Base-by-base conservation (phyloP, 2,888 invertebrate genomes). In the Torymus auratus region DNA sequence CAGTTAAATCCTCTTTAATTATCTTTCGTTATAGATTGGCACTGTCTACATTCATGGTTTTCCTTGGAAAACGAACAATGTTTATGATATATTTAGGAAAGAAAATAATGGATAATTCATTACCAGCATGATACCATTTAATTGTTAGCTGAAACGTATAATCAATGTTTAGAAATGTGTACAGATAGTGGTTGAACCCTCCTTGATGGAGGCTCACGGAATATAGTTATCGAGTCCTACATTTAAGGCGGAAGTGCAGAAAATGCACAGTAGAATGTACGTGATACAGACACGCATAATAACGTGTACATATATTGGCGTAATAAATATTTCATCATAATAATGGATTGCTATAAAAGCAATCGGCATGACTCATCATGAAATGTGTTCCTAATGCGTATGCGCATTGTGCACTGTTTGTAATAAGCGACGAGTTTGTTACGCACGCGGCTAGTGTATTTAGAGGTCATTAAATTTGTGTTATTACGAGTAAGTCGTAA, bases 281-380 rank as follows among this genome's bases (percentile, higher is more conserved):
- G 56, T 74, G 65, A 78, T 55, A 58, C 15, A 62, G 11, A 58
- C 17, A 62, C 14, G 17, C 61, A 56, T 58, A 50, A 64, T 67
- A n/a, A 13, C 10, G 5, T 20, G 20, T 62, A 58, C n/a, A 69
- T 52, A 56, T 20, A 72, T 62, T 62, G 64, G 13, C 12, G 20
- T 15, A 52, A 60, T 17, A 61, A 17, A 62, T 53, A 71, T 60
- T 14, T 53, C 10, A 56, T 79, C 68, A 60, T n/a, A 68, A 50
- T 74, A 79, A 74, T 79, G 58, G 15, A 61, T 73, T 64, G 62
- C 58, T 23, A 20, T 2, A 50, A 17, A 50, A 12, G 20, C 53
- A n/a, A 61, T 75, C 61, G 61, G 20, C 12, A 50, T 77, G 70
- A 77, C 56, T 70, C 77, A 64, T 70, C 41, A 17, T 20, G 52